Evolutionary conservation across 1,140 invertebrate species (phyloP), one percentile per base, ranked within the genome.

Genomic region (Trichoplusia ni): DNA sequence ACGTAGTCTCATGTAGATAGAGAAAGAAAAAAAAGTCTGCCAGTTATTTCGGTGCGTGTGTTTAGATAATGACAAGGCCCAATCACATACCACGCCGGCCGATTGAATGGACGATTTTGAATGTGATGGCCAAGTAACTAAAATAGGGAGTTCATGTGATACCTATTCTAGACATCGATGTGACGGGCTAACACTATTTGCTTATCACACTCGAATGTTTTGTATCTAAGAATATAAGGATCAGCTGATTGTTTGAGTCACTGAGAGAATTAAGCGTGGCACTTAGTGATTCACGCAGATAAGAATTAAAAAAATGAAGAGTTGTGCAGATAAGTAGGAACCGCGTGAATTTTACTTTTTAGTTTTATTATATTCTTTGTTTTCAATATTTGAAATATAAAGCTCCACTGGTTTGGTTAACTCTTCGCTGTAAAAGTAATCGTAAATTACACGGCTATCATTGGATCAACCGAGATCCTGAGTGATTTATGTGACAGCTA

Each of bases 61-160:
- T 59, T 42, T 58, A 33, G 21, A 8, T 59, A 60, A 13, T 47
- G 27, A 35, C 42, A 29, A 58, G 53, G 38, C 37, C 37, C 51
- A 46, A 46, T 33, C 25, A 35, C 29, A 37, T 47, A 19, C 27
- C 29, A 35, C 1, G 11, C 0, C 18, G n/a, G 7, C 13, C 40
- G 16, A 60, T 25, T 47, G 13, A 58, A 58, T 58, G 53, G 38
- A 42, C 13, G n/a, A 35, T n/a, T 13, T 42, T 58, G 37, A 42
- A 58, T 42, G 35, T 40, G 23, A 42, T 29, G 18, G 53, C 53
- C 23, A 35, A 60, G 35, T 59, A 59, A 46, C 23, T 40, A 35
- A 33, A 35, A 14, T 19, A 16, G 27, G 40, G 16, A 23, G 13
- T 21, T 5, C 27, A n/a, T n/a, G n/a, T 21, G 11, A 2, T 9